A percentile compares a stretch with the other conserved stretches of the same genome.
phyloP scores from a whole-genome alignment of 2,113 vertebrate species.

The Rhinoderma darwinii region DNA sequence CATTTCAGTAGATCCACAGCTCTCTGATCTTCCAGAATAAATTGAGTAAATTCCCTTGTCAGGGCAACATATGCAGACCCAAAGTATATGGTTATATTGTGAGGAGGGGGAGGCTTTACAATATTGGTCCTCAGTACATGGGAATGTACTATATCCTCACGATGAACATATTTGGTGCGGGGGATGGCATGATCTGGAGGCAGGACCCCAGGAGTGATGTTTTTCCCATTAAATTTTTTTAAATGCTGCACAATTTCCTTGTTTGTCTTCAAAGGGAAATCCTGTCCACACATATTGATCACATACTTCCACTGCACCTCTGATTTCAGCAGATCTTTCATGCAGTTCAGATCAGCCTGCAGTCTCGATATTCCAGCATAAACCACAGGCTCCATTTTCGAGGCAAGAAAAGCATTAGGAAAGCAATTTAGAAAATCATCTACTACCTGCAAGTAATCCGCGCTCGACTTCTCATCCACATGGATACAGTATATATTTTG shows the following conservation, averaged over 20 bases:
- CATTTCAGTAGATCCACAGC: constrained; percentile 69
- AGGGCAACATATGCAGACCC: constrained; percentile 73
- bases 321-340: constrained; percentile 65
- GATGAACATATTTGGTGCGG: constrained; percentile 66
- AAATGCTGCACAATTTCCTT: constrained; percentile 67
- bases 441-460: constrained; percentile 58
- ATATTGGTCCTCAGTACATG: constrained; percentile 56
- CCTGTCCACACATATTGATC: constrained; percentile 74
- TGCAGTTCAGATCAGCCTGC: constrained; percentile 70
- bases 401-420: constrained; percentile 67
- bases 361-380: constrained; percentile 65
- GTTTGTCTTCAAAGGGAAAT: constrained; percentile 74
- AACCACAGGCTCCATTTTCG: constrained; percentile 64
- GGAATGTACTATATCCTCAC: constrained; percentile 48
- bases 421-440: constrained; percentile 65
- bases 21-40: constrained; percentile 66
- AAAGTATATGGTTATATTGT: constrained; percentile 72
- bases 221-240: constrained; percentile 68
- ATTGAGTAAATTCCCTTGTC: constrained; percentile 68
- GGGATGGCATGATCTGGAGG: constrained; percentile 41
- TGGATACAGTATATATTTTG: constrained; percentile 75
- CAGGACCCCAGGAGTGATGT: constrained; percentile 70
- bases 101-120: constrained; percentile 67
- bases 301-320: constrained; percentile 65
- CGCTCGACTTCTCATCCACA: constrained; percentile 66